Base-by-base conservation (phyloP, 2,888 invertebrate species). In the Dryocosmus kuriphilus region DNA sequence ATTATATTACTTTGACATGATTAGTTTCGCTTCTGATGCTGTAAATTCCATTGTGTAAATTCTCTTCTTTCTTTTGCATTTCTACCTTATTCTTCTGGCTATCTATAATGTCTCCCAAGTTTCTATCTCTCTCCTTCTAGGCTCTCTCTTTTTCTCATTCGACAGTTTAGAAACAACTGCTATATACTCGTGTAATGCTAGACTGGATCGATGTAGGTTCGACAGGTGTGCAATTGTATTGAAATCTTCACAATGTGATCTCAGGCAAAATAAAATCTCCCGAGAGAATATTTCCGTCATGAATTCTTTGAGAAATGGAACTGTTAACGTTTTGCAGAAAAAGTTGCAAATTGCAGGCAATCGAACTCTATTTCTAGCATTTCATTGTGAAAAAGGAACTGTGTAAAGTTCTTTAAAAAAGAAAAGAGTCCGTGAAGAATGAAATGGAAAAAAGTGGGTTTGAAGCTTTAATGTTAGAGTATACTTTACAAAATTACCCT, bases 151-250 rank as follows among this genome's bases (percentile, higher is more conserved):
- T 27, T 67, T 27, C 46, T 41, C 51, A 71, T 46, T 27, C 46
- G 30, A n/a, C 30, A 30, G 67, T 67, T 67, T 51, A 51, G 71
- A 71, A 71, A 46, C 11, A 27, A 41, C 11, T 11, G 67, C 46
- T 27, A 14, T 65, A 46, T 24, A 51, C 51, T 46, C 51, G 41
- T 51, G 30, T 46, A 67, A 19, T 46, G 19, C 24, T 57, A 22
- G 5, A 57, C 24, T 57, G 11, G n/a, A 57, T 57, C 24, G 14
- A 57, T 24, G 57, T 14, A 57, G 24, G 14, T 57, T 71, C 30
- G 71, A 71, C 71, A 71, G 71, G 51, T 71, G 71, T 57, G 24
- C 57, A 24, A 24, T 71, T 51, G 14, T 71, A 71, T 71, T 71
- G 71, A 71, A 46, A 71, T 71, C 46, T 71, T 46, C n/a, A n/a